phyloP scores from a whole-genome alignment of 1,140 invertebrate species.

The Goniozus legneri region DNA sequence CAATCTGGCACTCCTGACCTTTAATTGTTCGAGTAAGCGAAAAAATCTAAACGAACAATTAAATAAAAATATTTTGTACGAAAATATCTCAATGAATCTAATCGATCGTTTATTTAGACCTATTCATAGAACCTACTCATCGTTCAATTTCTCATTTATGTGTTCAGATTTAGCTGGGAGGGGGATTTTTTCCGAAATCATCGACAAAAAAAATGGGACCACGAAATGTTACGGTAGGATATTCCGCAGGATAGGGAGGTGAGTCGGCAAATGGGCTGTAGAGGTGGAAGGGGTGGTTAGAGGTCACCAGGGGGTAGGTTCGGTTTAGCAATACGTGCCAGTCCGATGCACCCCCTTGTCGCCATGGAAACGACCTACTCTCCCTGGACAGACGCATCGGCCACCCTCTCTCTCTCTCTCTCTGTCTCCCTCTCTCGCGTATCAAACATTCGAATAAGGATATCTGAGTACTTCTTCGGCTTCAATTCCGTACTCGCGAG shows the following conservation, averaged over 20 bases:
- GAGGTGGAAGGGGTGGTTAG: slow-evolving; percentile 15
- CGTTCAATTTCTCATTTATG: no score
- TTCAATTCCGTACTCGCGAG: neutral
- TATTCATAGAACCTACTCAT: no score
- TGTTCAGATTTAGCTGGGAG: no score
- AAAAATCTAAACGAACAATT: no score
- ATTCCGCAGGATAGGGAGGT: neutral
- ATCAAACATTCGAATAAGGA: slow-evolving; percentile 42
- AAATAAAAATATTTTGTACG: no score
- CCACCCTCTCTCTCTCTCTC: slow-evolving; percentile 16
- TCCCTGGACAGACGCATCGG: slow-evolving; percentile 47
- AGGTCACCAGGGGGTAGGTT: slow-evolving; percentile 21
- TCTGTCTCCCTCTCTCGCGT: slow-evolving; percentile 25
- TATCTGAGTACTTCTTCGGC: slow-evolving; percentile 21
- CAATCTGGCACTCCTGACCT: no score
- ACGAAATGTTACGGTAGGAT: no score
- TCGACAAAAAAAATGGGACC: no score
- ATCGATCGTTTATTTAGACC: no score
- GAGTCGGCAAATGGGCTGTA: slow-evolving; percentile 3
- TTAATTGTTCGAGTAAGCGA: no score
- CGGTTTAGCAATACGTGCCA: slow-evolving; percentile 40
- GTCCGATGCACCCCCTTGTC: slow-evolving; percentile 47
- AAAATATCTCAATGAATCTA: no score
- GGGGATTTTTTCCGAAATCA: no score
- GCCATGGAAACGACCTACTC: slow-evolving; percentile 53